Base-by-base conservation (phyloP, 2,797 vertebrate species). In the Cottoperca gobio region DNA sequence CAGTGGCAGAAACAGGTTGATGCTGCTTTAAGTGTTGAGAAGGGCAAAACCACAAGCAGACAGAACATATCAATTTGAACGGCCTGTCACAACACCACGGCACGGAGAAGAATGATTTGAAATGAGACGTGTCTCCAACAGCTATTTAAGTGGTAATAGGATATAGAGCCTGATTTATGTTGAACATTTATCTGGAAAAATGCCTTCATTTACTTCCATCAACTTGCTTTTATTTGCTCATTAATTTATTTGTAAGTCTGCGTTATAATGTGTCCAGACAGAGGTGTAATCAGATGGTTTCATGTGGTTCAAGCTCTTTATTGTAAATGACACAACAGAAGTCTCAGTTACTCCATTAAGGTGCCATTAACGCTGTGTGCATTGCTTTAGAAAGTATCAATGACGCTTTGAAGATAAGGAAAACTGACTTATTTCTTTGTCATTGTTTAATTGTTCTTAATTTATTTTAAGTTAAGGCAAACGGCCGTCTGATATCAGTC, bases 1-100 rank as follows among this genome's bases (percentile, higher is more conserved):
- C 83, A 76, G 80, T 12, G 39, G 79, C 70, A 71, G 78, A 77
- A 88, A 70, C 64, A 74, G 81, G 78, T 61, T 71, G 57, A 81
- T 31, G 61, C 73, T 68, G 59, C 79, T 73, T 75, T 63, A 70
- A 87, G 70, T 76, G 60, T 86, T 88, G 86, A 68, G 55, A 82
- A 82, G 71, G 75, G 79, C 64, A 82, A 88, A 91, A 92, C 85
- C 89, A 85, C 93, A 89, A 86, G 88, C 84, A 88, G 83, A 82
- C 84, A 84, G 85, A 91, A 88, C 89, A 90, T 86, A 92, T 93
- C 86, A 92, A 90, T 94, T 91, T 83, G 87, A 89, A 79, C 67
- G 13, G 63, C 64, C 79, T 90, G 90, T 88, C 91, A 87, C 50
- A 35, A 73, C 83, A 69, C 59, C 24, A 17, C 6, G 9, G 74